Conservation (phyloP, 2,888 invertebrate genomes). For the Mythimna ferrago region DNA sequence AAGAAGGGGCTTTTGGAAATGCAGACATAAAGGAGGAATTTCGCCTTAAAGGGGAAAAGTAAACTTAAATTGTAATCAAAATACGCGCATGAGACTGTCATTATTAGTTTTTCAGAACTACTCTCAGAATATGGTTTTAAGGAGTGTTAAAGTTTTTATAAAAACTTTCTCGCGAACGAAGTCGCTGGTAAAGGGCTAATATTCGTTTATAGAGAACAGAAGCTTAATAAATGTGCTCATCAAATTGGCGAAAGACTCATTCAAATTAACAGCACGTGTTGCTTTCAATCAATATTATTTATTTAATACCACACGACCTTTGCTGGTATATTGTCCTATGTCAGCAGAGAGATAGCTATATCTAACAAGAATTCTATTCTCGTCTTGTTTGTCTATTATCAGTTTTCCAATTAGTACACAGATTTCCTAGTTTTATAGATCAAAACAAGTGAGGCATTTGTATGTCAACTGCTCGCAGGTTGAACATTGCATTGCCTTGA, state of each 20-base stretch:
- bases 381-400: slow-evolving; percentile 16
- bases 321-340: slow-evolving; percentile 1
- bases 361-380: slow-evolving; percentile 18
- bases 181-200: not conserved
- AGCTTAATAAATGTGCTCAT: not conserved
- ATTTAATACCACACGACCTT: slow-evolving; percentile 10
- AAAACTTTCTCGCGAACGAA: too few relatives aligned
- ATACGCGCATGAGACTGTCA: too few relatives aligned
- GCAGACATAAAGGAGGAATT: too few relatives aligned
- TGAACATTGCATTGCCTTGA: slow-evolving; percentile 66
- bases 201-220: not conserved
- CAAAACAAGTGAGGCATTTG: slow-evolving; percentile 56
- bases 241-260: slow-evolving; percentile 4
- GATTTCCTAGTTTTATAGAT: slow-evolving; percentile 44
- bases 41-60: too few relatives aligned
- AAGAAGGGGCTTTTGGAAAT: too few relatives aligned
- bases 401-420: slow-evolving; percentile 40
- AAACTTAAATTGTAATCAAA: too few relatives aligned
- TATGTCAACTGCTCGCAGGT: slow-evolving; percentile 58
- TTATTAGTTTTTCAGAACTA: too few relatives aligned
- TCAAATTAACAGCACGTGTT: slow-evolving; percentile 12
- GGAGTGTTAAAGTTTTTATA: too few relatives aligned
- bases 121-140: too few relatives aligned
- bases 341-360: slow-evolving; percentile 13
- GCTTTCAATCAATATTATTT: slow-evolving; percentile 12